A percentile compares a stretch with the other conserved stretches of the same genome.
phyloP scores from a whole-genome alignment of 2,797 vertebrate species.

The Notolepis coatsorum region DNA sequence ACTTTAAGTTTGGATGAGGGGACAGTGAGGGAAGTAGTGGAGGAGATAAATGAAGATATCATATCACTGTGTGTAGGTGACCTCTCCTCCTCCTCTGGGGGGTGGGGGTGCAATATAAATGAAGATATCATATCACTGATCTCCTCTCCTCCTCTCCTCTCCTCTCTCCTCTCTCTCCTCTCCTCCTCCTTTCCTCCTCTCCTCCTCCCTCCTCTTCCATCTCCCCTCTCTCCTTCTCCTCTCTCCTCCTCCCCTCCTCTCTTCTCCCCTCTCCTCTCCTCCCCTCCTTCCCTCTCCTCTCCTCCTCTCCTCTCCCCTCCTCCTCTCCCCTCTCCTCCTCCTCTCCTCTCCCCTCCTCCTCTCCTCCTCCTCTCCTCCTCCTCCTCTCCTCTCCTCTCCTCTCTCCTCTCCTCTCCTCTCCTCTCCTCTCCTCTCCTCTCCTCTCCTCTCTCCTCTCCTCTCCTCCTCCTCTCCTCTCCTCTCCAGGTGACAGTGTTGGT shows the following conservation, averaged over 20 bases:
- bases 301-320: neutral
- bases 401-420: conserved; percentile 7
- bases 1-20: no score
- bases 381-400: neutral
- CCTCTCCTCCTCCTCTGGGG: no score
- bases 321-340: neutral
- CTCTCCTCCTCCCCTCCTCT: neutral
- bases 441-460: neutral
- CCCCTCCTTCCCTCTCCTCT: no score
- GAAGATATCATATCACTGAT: no score
- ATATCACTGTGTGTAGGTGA: no score
- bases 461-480: neutral
- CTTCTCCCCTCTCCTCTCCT: no score
- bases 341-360: neutral
- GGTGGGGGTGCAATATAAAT: no score
- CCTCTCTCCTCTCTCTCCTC: neutral
- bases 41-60: no score
- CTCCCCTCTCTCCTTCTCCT: no score
- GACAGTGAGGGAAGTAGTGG: no score
- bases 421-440: neutral
- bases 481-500: conserved; percentile 96
- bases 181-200: neutral
- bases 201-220: neutral
- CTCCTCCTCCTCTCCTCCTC: neutral
- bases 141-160: no score